phyloP scores from a whole-genome alignment of 2,113 vertebrate genomes.

The Choloepus hoffmanni region DNA sequence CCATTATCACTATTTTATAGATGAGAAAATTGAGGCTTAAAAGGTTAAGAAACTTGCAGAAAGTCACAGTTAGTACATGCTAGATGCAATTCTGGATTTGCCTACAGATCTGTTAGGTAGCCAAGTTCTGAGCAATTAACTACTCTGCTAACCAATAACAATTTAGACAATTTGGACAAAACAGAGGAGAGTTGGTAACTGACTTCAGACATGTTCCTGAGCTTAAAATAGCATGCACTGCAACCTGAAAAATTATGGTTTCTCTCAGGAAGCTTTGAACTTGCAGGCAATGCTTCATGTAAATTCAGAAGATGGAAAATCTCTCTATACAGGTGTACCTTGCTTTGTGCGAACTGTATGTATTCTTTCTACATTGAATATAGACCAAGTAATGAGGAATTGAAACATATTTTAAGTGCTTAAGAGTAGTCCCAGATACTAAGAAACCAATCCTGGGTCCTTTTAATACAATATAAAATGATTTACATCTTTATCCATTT shows the following conservation, averaged over 20 bases:
- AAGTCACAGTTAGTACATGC: neutral
- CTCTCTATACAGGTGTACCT: neutral
- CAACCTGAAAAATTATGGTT: neutral
- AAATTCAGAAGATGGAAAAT: conserved; percentile 1
- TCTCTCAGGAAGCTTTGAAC: neutral
- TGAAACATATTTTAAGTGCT: neutral
- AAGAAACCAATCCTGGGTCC: neutral
- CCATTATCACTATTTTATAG: neutral
- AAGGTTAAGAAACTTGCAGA: neutral
- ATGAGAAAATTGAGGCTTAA: neutral
- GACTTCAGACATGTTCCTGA: neutral
- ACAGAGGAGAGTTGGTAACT: neutral
- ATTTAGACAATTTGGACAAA: neutral
- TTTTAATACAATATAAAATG: neutral
- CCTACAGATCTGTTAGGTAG: neutral
- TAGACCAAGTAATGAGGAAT: neutral
- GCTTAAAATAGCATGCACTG: neutral
- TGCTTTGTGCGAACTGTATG: neutral
- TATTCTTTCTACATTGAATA: neutral
- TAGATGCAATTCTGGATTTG: neutral
- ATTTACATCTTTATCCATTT: neutral
- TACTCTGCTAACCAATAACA: neutral
- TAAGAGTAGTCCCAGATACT: neutral
- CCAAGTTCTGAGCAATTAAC: neutral
- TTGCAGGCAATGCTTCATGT: neutral